Conservation (phyloP, 2,113 vertebrate genomes). For the Sturnira hondurensis region DNA sequence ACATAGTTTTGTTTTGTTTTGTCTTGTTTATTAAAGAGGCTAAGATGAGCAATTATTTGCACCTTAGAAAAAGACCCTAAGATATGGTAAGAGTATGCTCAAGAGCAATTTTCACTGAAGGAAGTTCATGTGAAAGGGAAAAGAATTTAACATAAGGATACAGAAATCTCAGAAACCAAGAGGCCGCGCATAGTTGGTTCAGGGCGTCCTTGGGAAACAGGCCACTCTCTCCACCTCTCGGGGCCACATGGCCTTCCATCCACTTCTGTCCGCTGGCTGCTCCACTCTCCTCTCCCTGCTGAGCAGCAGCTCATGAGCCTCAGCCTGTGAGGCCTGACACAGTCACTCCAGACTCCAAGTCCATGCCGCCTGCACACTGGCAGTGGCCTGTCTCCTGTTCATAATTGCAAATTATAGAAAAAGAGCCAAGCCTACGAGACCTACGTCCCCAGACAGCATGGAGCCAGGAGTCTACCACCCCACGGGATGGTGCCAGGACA, state of each 20-base stretch:
- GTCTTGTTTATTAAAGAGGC: neutral
- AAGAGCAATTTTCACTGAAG: neutral
- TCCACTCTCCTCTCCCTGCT: neutral
- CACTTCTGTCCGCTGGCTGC: neutral
- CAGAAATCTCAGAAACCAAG: neutral
- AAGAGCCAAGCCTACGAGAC: neutral
- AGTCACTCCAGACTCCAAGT: neutral
- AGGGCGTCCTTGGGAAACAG: neutral
- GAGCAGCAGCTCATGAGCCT: neutral
- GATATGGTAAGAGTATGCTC: neutral
- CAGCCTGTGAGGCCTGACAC: neutral
- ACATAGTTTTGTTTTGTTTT: neutral
- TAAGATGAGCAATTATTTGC: neutral
- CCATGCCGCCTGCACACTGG: too few species aligned
- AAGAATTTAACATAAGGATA: neutral
- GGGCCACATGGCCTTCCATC: rapidly evolving
- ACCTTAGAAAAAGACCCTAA: neutral
- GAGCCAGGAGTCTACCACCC: neutral
- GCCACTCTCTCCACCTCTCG: neutral
- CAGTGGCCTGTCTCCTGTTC: neutral
- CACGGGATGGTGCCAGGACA: neutral
- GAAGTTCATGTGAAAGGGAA: neutral
- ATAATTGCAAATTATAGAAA: neutral
- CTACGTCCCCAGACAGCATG: neutral
- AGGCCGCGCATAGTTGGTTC: rapidly evolving